These are phyloP conservation scores for Argentina silus DNA, from an alignment of 2,797 vertebrate genomes.

Conservation along the genomic window DNA sequence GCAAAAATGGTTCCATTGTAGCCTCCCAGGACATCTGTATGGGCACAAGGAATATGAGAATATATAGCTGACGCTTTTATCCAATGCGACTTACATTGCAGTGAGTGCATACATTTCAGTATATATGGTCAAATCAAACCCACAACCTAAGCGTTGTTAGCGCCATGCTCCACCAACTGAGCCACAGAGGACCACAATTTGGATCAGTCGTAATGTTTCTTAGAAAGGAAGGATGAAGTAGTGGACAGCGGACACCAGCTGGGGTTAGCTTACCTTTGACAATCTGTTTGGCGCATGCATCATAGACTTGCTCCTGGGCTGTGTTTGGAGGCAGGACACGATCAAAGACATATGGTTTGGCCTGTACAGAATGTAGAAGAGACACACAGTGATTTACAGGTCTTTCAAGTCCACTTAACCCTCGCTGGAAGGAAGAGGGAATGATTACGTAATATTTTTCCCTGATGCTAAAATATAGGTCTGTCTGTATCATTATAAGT, in stretches of 20 bases:
- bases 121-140: too few species aligned
- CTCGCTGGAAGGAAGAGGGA: too few species aligned
- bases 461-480: too few species aligned
- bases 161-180: too few species aligned
- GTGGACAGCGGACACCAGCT: not conserved
- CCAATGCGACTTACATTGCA: not conserved
- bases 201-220: not conserved
- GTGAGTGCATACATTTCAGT: too few species aligned
- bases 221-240: not conserved
- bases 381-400: not conserved
- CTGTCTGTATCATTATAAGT: too few species aligned
- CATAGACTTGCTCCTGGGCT: slow-evolving; percentile 88
- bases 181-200: not conserved
- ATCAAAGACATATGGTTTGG: slow-evolving; percentile 90
- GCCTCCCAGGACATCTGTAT: slow-evolving; percentile 89
- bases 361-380: slow-evolving; percentile 70
- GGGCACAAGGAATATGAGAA: not conserved
- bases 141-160: too few species aligned
- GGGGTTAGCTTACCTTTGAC: slow-evolving; percentile 32
- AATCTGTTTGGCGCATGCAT: slow-evolving; percentile 90
- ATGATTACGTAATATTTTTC: too few species aligned
- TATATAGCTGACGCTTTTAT: not conserved
- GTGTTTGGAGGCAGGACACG: slow-evolving; percentile 87
- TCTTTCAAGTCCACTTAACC: not conserved
- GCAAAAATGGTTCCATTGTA: slow-evolving; percentile 95